Evolutionary conservation across 2,888 invertebrate genomes (phyloP), one percentile per base, ranked within the genome.

Genomic region (Diloba caeruleocephala): DNA sequence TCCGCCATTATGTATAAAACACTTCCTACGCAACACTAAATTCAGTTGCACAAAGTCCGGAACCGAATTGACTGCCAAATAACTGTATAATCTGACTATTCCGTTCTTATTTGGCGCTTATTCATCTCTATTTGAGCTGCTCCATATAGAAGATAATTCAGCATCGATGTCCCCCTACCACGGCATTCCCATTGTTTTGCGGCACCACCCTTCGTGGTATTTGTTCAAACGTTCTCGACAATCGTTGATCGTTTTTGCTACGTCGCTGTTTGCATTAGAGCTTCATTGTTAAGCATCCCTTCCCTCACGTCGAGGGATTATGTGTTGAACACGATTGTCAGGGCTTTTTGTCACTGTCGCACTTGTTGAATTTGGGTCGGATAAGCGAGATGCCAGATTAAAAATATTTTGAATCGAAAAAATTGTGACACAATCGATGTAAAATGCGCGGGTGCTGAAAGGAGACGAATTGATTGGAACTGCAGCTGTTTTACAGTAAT

Each of bases 211-310:
- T 48, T 33, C 70, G 54, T 56, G 65, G 71, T 81, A 80, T 83
- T 84, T 82, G 78, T 73, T 76, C 78, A 76, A 79, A 82, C 80
- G 79, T 79, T 74, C 69, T 62, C 66, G 62, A 74, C 82, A 79
- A 82, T 84, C 80, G 83, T 67, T 74, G 67, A 79, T 71, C 78
- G 78, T 81, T 82, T 83, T 78, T 79, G 78, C 83, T 68, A 60
- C 78, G 80, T 79, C 74, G 76, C 69, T 82, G 81, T 85, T 85
- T 82, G 82, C 84, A 77, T 84, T 79, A 74, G 62, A 67, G 77
- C 65, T 71, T 74, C 78, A 79, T 79, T 81, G 80, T 82, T 64
- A 64, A 55, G 41, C 63, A 38, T 50, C 56, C 51, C 45, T 49
- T 48, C 49, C 54, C 38, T 45, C 37, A 39, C 41, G 33, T 41